These are phyloP conservation scores for Felis chaus DNA, from an alignment of 2,113 vertebrate genomes.

Conservation along the genomic window DNA sequence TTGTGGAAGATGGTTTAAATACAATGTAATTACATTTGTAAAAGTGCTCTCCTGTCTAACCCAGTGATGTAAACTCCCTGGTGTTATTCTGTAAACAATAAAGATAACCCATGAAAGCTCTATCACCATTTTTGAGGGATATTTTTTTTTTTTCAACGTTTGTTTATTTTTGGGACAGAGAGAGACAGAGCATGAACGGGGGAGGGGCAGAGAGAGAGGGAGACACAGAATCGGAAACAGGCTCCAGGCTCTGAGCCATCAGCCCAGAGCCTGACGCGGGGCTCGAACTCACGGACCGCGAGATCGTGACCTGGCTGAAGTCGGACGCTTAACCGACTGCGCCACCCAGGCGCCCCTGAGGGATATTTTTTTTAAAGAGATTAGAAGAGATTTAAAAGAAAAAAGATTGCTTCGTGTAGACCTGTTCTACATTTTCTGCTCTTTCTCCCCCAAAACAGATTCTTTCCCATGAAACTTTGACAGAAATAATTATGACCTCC, in stretches of 20 bases:
- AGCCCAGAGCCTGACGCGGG: no score
- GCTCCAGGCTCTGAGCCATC: no score
- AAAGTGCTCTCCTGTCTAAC: background rate
- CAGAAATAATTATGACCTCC: constrained; percentile 18
- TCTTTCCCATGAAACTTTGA: background rate
- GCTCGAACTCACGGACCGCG: no score
- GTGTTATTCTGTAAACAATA: background rate
- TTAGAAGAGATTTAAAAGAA: background rate
- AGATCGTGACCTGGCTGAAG: no score
- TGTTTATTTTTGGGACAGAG: no score
- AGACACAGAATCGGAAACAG: no score
- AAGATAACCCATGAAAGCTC: background rate
- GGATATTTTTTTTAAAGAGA: background rate
- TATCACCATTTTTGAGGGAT: background rate
- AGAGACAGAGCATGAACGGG: no score
- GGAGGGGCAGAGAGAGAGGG: no score
- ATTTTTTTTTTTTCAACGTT: background rate
- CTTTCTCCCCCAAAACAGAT: background rate
- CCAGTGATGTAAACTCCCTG: background rate
- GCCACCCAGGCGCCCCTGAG: background rate
- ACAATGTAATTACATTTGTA: background rate
- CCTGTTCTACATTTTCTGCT: background rate
- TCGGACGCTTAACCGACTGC: no score
- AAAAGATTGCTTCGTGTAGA: background rate
- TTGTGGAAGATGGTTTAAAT: background rate